Evolutionary conservation across 2,797 vertebrate species (phyloP), one percentile per base, ranked within the genome.

Genomic region (Pipistrellus kuhlii): DNA sequence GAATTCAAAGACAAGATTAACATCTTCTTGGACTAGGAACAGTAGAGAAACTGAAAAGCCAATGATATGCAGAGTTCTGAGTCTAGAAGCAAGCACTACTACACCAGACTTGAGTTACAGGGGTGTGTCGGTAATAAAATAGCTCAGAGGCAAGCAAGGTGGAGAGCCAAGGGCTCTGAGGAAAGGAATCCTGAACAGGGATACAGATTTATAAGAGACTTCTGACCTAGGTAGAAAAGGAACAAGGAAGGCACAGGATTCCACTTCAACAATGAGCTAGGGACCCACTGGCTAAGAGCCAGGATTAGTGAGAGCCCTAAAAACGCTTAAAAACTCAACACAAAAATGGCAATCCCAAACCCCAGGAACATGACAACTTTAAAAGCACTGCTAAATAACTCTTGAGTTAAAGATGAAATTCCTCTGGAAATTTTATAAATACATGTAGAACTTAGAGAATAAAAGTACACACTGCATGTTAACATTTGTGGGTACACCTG

Each of bases 1-100:
- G 57, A 27, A 73, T 64, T 88, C 69, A 91, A 94, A 96, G 8
- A 75, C 8, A 62, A 88, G n/a, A 78, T 83, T 73, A 73, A 69
- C 69, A 87, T 66, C n/a, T 78, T 76, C n/a, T 89, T 92, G n/a
- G 46, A 87, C 4, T 17, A 68, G 57, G 21, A 86, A 86, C 1
- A 53, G 51, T 88, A 75, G 27, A 46, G 27, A 91, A 88, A 72
- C 11, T 86, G 48, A 23, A 72, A 94, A 88, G 69, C 44, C 44
- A 57, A 69, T 38, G 8, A 38, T 5, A 0, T 20, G 4, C 18
- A 83, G 18, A 46, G 12, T 38, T 91, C 48, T 80, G 38, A 76
- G 51, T 68, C 20, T 23, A 72, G 73, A 95, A 92, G 18, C 38
- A 41, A 6, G 12, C 3, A 41, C 38, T 84, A 8, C 57, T 53